These are phyloP conservation scores for Hydractinia symbiolongicarpus DNA, from an alignment of 30 jellyfish, hydroid and myxozoan genomes.

Conservation along the genomic window DNA sequence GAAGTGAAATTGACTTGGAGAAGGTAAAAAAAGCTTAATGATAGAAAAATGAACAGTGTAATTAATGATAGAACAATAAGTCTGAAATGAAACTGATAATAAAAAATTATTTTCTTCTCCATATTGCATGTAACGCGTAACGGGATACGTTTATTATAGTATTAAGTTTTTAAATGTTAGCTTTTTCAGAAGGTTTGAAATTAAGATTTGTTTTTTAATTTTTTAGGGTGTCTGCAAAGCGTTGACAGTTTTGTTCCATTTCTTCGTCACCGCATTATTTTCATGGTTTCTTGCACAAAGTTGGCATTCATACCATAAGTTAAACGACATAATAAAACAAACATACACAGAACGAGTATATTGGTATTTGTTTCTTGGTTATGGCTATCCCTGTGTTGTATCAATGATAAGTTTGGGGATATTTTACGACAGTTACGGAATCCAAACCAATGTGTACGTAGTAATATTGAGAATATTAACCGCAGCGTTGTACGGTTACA, in stretches of 20 bases:
- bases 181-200: no score
- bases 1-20: slow-evolving; percentile 6
- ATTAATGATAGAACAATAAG: no score
- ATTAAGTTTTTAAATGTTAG: no score
- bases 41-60: no score
- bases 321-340: slow-evolving; percentile 15
- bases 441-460: slow-evolving; percentile 24
- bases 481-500: background rate
- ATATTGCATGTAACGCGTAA: no score
- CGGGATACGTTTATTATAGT: no score
- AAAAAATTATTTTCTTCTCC: no score
- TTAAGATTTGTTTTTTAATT: no score
- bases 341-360: slow-evolving; percentile 2
- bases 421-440: slow-evolving; percentile 48
- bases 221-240: slow-evolving; percentile 61
- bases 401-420: slow-evolving; percentile 41
- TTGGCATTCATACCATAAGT: slow-evolving; percentile 36
- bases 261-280: slow-evolving; percentile 30
- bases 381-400: slow-evolving; percentile 31
- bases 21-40: no score
- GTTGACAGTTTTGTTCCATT: slow-evolving; percentile 42
- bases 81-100: no score
- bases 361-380: slow-evolving; percentile 50
- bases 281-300: slow-evolving; percentile 63
- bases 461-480: background rate